Evolutionary conservation across 2,888 invertebrate species (phyloP).

Genomic region (Ophion slaviceki): DNA sequence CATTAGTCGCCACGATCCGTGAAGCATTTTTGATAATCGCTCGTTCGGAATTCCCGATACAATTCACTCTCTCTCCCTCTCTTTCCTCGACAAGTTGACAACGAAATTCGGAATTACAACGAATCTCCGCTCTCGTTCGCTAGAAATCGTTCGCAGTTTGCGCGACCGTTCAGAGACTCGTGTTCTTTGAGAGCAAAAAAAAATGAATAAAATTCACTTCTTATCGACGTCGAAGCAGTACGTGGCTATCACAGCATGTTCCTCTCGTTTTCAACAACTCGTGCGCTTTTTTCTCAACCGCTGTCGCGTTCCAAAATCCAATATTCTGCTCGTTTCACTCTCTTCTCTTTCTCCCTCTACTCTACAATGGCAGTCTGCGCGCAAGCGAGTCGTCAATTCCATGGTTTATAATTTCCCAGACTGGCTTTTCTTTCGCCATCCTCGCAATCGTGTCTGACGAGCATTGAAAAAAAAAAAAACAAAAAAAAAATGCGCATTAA

Average conservation of each 20-base stretch:
- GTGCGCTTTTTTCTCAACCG: constrained; percentile 29
- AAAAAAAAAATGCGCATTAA: constrained; percentile 9
- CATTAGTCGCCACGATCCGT: too few species aligned
- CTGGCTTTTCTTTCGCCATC: constrained; percentile 8
- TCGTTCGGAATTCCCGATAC: too few species aligned
- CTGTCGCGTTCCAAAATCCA: constrained; percentile 9
- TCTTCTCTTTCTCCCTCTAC: constrained; percentile 14
- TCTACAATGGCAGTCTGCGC: constrained; percentile 62
- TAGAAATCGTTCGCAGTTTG: constrained; percentile 11
- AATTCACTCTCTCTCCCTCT: too few species aligned
- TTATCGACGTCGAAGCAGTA: constrained; percentile 62
- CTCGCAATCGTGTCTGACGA: constrained; percentile 21
- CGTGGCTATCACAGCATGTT: constrained; percentile 70
- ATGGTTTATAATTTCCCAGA: constrained; percentile 7
- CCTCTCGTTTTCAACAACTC: constrained; percentile 58
- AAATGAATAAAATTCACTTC: constrained; percentile 12
- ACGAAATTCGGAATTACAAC: too few species aligned
- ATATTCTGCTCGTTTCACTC: constrained; percentile 24
- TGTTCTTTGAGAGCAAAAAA: constrained; percentile 14
- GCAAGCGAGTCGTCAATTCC: constrained; percentile 49
- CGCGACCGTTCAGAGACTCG: constrained; percentile 6
- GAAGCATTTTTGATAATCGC: too few species aligned
- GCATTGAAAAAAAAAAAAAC: background rate
- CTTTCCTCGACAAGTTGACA: too few species aligned
- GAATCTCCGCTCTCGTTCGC: too few species aligned